These are phyloP conservation scores for Plebejus melissa DNA, from an alignment of 2,888 invertebrate genomes.

Conservation along the genomic window DNA sequence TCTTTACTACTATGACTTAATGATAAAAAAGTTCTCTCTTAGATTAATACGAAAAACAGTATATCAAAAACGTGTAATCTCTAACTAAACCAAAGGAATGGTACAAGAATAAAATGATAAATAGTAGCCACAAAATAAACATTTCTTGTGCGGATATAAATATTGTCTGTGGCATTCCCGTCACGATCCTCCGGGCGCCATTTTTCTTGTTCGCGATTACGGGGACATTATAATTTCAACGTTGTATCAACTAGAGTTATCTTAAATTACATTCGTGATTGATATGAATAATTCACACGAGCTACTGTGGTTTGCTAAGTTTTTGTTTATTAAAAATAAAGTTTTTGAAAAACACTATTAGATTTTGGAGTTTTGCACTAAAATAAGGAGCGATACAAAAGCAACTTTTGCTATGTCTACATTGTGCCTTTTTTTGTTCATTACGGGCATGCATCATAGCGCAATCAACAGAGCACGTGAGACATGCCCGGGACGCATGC, in stretches of 20 bases:
- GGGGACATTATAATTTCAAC: slow-evolving; percentile 26
- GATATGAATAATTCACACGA: neutral
- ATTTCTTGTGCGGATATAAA: slow-evolving; percentile 22
- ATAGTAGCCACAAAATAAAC: slow-evolving; percentile 20
- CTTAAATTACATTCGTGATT: slow-evolving; percentile 25
- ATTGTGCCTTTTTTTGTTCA: too few species aligned
- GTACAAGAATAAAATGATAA: slow-evolving; percentile 19
- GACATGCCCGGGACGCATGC: too few species aligned
- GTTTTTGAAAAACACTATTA: too few species aligned
- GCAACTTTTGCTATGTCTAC: too few species aligned
- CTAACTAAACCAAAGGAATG: neutral
- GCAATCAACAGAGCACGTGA: too few species aligned
- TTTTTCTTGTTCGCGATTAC: slow-evolving; percentile 27
- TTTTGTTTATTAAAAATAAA: neutral
- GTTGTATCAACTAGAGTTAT: slow-evolving; percentile 27
- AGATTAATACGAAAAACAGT: neutral
- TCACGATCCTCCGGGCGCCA: slow-evolving; percentile 15
- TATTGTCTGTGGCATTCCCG: slow-evolving; percentile 18
- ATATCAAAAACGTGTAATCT: neutral
- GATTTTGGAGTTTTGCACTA: too few species aligned
- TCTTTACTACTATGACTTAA: too few species aligned
- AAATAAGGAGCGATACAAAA: too few species aligned
- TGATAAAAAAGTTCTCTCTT: neutral
- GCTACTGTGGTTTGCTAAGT: neutral
- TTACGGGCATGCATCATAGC: too few species aligned